Evolutionary conservation across 2,113 vertebrate genomes (phyloP).

Genomic region (Odontesthes bonariensis): DNA sequence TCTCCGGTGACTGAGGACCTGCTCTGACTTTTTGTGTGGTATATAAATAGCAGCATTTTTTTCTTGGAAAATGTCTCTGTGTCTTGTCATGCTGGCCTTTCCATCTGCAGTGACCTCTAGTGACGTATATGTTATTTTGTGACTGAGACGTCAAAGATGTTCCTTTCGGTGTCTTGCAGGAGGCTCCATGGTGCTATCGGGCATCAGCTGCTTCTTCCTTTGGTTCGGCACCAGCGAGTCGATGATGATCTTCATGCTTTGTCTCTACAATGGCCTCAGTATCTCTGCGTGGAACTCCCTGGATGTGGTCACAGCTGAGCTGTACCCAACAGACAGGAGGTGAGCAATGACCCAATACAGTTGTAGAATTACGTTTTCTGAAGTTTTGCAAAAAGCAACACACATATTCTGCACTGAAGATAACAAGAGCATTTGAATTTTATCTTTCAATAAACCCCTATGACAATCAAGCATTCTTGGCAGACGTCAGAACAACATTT

Average conservation of each 20-base stretch:
- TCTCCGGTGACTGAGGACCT: background rate
- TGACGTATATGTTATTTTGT: background rate
- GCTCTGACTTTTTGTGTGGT: background rate
- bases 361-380: too few relatives aligned
- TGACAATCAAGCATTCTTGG: too few relatives aligned
- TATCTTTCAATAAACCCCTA: too few relatives aligned
- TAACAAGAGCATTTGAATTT: too few relatives aligned
- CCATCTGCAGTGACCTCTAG: constrained; percentile 3
- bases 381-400: too few relatives aligned
- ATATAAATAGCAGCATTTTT: background rate
- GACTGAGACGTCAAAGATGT: background rate
- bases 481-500: too few relatives aligned
- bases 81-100: constrained; percentile 5
- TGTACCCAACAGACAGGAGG: constrained; percentile 97
- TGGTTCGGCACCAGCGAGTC: constrained; percentile 99
- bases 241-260: constrained; percentile 99
- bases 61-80: background rate
- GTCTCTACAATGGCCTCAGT: constrained; percentile 96
- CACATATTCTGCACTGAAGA: too few relatives aligned
- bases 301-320: constrained; percentile 95
- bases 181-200: constrained; percentile 98
- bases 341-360: constrained; percentile 39
- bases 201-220: constrained; percentile 98
- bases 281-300: constrained; percentile 99
- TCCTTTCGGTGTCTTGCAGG: constrained; percentile 78